Percentiles rank a stretch among this genome's conserved stretches.
These are phyloP conservation scores for Tholera decimalis DNA, from an alignment of 2,888 invertebrate species.

Conservation along the genomic window DNA sequence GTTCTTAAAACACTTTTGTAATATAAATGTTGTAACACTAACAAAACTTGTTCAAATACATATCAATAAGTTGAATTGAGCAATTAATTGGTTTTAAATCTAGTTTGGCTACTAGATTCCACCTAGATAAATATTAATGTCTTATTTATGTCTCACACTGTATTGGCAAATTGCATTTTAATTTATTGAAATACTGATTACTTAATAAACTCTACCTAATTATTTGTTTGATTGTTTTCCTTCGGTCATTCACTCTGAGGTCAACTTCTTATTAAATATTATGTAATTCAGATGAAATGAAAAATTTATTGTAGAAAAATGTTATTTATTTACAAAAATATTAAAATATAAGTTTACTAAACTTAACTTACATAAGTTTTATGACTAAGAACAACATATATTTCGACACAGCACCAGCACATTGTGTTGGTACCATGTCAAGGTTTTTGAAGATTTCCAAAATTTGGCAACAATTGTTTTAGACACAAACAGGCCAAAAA, in stretches of 20 bases:
- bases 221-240: slow-evolving; percentile 9
- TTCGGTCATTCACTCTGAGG: background rate
- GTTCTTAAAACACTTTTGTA: slow-evolving; percentile 17
- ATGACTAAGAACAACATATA: slow-evolving; percentile 83
- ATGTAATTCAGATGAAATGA: slow-evolving; percentile 9
- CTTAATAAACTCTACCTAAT: slow-evolving; percentile 49
- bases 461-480: slow-evolving; percentile 80
- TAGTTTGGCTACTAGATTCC: slow-evolving; percentile 30
- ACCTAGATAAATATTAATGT: slow-evolving; percentile 39
- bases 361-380: slow-evolving; percentile 75
- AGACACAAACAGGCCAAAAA: slow-evolving; percentile 59
- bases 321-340: slow-evolving; percentile 82
- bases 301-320: slow-evolving; percentile 67
- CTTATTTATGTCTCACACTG: slow-evolving; percentile 39
- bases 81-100: slow-evolving; percentile 44
- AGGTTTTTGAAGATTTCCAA: slow-evolving; percentile 76
- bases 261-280: slow-evolving; percentile 1
- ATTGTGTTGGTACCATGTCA: slow-evolving; percentile 81
- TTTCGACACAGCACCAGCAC: slow-evolving; percentile 85
- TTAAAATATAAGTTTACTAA: slow-evolving; percentile 76
- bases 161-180: slow-evolving; percentile 46
- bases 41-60: slow-evolving; percentile 31
- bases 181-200: slow-evolving; percentile 48
- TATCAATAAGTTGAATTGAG: slow-evolving; percentile 36
- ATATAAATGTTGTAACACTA: slow-evolving; percentile 34